phyloP scores from a whole-genome alignment of 2,888 invertebrate species.

The Gymnosoma rotundatum region DNA sequence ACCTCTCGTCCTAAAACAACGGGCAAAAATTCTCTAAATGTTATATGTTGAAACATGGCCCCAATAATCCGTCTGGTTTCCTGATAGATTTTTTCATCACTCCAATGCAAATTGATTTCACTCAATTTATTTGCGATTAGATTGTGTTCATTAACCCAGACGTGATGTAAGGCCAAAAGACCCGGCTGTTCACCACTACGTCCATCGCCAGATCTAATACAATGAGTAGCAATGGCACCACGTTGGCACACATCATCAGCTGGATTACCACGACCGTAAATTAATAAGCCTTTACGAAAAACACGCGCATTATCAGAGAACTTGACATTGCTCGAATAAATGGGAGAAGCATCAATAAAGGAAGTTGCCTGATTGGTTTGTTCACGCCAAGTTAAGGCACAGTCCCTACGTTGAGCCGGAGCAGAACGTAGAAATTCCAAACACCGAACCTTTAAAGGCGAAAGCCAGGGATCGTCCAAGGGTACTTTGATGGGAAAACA shows the following conservation, averaged over 20 bases:
- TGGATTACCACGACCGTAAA: conserved; percentile 87
- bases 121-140: conserved; percentile 88
- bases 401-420: conserved; percentile 90
- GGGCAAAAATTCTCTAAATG: conserved; percentile 92
- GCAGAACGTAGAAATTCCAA: conserved; percentile 92
- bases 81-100: conserved; percentile 92
- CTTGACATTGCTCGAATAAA: conserved; percentile 90
- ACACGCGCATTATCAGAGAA: conserved; percentile 89
- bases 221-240: conserved; percentile 88
- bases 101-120: conserved; percentile 92
- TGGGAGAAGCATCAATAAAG: conserved; percentile 90
- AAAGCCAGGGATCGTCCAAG: conserved; percentile 88
- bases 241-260: conserved; percentile 88
- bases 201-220: conserved; percentile 90
- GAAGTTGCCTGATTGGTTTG: conserved; percentile 93
- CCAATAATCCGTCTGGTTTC: conserved; percentile 92
- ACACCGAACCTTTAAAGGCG: conserved; percentile 88
- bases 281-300: conserved; percentile 87
- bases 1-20: conserved; percentile 90
- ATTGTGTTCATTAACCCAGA: conserved; percentile 83
- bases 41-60: conserved; percentile 92
- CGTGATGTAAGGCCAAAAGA: conserved; percentile 81
- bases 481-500: conserved; percentile 92
- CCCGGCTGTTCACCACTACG: conserved; percentile 91
- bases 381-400: conserved; percentile 91